Evolutionary conservation across 2,888 invertebrate genomes (phyloP).

Genomic region (Phyto melanocephala): DNA sequence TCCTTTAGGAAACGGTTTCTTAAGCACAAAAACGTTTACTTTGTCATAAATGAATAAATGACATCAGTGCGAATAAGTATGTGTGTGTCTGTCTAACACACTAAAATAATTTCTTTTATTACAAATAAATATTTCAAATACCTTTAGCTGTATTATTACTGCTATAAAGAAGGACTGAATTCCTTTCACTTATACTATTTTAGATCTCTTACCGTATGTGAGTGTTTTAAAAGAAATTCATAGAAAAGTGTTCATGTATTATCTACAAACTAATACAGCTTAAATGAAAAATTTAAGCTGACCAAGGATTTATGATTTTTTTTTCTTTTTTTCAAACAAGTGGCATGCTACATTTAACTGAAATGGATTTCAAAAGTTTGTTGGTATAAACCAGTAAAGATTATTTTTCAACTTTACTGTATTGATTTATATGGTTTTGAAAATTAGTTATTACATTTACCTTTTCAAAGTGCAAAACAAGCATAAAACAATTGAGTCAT

Average conservation of each 20-base stretch:
- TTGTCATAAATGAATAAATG: not conserved
- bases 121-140: slow-evolving; percentile 5
- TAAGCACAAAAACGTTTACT: not conserved
- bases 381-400: not conserved
- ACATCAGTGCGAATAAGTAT: not conserved
- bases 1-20: not conserved
- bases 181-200: not conserved
- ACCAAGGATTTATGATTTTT: slow-evolving; percentile 43
- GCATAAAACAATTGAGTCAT: not conserved
- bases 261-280: not conserved
- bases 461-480: not conserved
- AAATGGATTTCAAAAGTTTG: not conserved
- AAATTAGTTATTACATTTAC: not conserved
- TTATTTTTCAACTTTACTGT: not conserved
- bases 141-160: not conserved
- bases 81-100: no score
- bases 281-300: slow-evolving; percentile 37
- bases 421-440: not conserved
- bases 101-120: no score
- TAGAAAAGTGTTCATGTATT: not conserved
- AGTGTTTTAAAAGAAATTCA: no score
- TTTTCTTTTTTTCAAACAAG: not conserved
- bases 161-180: not conserved
- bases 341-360: no score
- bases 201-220: not conserved